Conservation (phyloP, 2,888 invertebrate genomes). For the Temnothorax rugatulus region DNA sequence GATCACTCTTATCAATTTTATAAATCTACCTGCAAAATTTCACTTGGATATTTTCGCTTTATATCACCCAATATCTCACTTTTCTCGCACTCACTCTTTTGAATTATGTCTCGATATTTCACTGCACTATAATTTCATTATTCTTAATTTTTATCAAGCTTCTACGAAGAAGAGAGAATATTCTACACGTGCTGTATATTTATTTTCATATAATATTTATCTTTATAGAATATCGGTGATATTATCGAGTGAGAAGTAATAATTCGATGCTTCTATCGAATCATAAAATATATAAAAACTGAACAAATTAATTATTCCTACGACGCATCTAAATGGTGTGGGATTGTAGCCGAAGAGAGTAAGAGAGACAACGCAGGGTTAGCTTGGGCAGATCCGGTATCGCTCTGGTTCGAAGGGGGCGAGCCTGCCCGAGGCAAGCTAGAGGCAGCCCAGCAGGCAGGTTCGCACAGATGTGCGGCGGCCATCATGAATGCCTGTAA, state of each 20-base stretch:
- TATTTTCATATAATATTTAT: constrained; percentile 5
- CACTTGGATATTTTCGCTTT: neutral
- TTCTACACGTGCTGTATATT: neutral
- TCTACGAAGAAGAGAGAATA: neutral
- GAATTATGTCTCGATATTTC: neutral
- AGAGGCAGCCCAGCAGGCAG: constrained; percentile 80
- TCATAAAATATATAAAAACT: constrained; percentile 16
- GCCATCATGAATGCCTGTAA: constrained; percentile 86
- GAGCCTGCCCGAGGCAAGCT: constrained; percentile 75
- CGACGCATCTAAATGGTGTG: neutral
- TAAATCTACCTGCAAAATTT: neutral
- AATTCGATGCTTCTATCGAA: neutral
- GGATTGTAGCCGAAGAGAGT: constrained; percentile 22
- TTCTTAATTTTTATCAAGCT: neutral
- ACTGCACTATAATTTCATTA: neutral
- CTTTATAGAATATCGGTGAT: neutral
- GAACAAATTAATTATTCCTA: constrained; percentile 33
- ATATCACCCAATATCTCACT: neutral
- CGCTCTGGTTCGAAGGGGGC: constrained; percentile 69
- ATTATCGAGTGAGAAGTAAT: constrained; percentile 3
- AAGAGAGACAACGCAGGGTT: constrained; percentile 54
- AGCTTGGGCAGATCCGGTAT: constrained; percentile 57
- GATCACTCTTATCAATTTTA: neutral
- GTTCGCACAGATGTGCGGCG: constrained; percentile 86
- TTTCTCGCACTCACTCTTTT: constrained; percentile 18